Percentiles rank a stretch among this genome's conserved stretches.
These are phyloP conservation scores for Cisticola juncidis DNA, from an alignment of 2,113 vertebrate genomes.

Conservation along the genomic window DNA sequence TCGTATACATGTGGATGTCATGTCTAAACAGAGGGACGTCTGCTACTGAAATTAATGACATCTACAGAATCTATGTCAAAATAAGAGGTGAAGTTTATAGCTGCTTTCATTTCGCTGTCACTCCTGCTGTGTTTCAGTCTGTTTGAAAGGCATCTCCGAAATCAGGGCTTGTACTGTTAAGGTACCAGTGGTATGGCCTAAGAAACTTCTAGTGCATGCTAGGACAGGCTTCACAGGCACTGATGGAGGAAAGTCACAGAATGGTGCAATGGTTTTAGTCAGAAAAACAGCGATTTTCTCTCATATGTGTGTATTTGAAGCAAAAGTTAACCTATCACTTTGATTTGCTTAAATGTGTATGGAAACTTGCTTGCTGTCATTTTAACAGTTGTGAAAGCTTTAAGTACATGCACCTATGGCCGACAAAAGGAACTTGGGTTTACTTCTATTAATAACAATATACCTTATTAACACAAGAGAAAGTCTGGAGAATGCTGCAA, in stretches of 20 bases:
- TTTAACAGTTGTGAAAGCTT: not conserved
- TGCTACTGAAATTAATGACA: not conserved
- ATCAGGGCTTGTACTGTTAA: not conserved
- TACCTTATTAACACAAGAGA: not conserved
- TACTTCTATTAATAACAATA: not conserved
- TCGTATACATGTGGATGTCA: not conserved
- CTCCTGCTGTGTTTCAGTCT: not conserved
- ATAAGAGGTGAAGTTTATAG: not conserved
- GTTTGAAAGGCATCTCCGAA: not conserved
- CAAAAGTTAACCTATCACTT: not conserved
- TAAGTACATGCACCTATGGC: not conserved
- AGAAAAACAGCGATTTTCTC: not conserved
- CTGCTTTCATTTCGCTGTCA: not conserved
- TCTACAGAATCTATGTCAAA: not conserved
- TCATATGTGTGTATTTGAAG: not conserved
- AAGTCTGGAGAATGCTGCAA: not conserved
- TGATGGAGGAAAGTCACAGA: not conserved
- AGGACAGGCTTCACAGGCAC: not conserved
- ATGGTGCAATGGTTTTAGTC: not conserved
- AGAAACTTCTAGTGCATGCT: not conserved
- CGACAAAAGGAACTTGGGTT: not conserved
- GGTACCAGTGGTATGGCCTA: not conserved
- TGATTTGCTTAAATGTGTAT: not conserved
- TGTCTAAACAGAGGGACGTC: not conserved
- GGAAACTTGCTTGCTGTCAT: not conserved